A percentile compares a stretch with the other conserved stretches of the same genome.
phyloP scores from a whole-genome alignment of 92 coral and sea anemone species.

The Pocillopora grandis region DNA sequence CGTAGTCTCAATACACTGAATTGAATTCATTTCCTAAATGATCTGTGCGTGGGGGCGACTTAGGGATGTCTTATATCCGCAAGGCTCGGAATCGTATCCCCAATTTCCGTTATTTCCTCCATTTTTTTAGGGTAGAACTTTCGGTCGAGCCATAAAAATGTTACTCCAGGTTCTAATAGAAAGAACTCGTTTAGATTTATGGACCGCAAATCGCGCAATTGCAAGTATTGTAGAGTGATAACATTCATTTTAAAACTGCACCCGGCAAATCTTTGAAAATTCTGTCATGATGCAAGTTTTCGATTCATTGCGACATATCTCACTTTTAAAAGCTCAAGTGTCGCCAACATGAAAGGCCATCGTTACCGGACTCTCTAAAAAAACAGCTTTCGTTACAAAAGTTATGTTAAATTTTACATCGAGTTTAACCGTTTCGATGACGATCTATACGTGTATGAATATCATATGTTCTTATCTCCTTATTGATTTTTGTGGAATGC shows the following conservation, averaged over 20 bases:
- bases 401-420: background rate
- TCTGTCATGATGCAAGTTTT: conserved; percentile 1
- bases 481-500: background rate
- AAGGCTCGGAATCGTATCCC: conserved; percentile 14
- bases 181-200: background rate
- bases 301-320: background rate
- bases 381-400: background rate
- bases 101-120: conserved; percentile 27
- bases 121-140: conserved; percentile 2
- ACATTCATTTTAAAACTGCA: background rate
- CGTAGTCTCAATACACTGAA: background rate
- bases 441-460: too few relatives aligned
- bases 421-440: background rate
- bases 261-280: conserved; percentile 4
- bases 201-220: conserved; percentile 10
- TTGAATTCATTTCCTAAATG: conserved; percentile 35
- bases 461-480: background rate
- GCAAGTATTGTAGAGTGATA: conserved; percentile 12
- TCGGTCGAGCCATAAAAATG: conserved; percentile 4
- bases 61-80: conserved; percentile 5
- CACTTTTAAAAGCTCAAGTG: background rate
- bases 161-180: background rate
- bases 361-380: background rate
- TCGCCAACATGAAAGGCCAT: background rate
- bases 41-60: conserved; percentile 16